Base-by-base conservation (phyloP, 2,797 vertebrate species). In the Catostomus latipinnis region DNA sequence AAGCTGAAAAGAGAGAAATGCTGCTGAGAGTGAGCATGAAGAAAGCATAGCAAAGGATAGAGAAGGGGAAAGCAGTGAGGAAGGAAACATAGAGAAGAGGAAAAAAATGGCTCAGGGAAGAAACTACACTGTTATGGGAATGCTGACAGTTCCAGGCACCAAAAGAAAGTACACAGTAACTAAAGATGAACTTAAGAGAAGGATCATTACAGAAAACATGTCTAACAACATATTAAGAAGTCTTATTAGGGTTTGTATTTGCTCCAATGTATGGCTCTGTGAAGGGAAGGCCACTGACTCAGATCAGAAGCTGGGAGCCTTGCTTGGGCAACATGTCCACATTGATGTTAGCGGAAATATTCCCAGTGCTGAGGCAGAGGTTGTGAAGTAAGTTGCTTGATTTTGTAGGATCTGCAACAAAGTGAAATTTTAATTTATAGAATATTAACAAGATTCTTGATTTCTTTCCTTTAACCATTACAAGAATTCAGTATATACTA, bases 161-260 rank as follows among this genome's bases (percentile, higher is more conserved):
- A 58, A 60, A 72, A 60, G 70, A 4, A 72, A 56, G 3, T 56
- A 60, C 70, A 58, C 9, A 9, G 53, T 72, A 34, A 72, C 43
- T 48, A 7, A 45, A 72, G 53, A 58, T 46, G 54, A 60, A 60
- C 8, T 72, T 0, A 72, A 72, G 3, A 18, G 54, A 46, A 60
- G 43, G 2, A 72, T 72, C 7, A 57, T 12, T 9, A 54, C 71
- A 58, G 71, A 72, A 72, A 72, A 60, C 56, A 72, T 72, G 71
- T 72, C 71, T n/a, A 72, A 72, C 43, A 58, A 58, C 7, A 48
- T 73, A 43, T 60, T 73, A 60, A 73, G 71, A 73, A 73, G 71
- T 12, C 45, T 73, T 4, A 74, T 74, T 60, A 50, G 57, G 57
- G 57, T 74, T 74, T 74, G 71, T 74, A 74, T 12, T 7, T 74